Base-by-base conservation (phyloP, 1,140 invertebrate genomes). In the Diachasma alloeum region DNA sequence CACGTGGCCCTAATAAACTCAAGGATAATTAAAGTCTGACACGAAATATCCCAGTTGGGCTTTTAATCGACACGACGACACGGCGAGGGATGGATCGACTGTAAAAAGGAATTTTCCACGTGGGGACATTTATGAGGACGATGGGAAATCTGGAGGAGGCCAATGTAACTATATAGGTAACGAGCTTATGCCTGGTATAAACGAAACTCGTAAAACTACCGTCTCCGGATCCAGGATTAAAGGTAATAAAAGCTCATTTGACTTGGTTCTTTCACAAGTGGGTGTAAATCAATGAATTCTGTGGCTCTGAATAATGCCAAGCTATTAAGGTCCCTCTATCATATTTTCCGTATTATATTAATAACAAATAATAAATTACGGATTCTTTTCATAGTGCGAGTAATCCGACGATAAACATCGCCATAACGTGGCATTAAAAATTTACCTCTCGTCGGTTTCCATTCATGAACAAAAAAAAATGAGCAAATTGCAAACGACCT, bases 121-220 rank as follows among this genome's bases (percentile, higher is more conserved):
- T 44, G 68, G 59, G 59, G 59, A 75, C 63, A 72, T 78, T 78
- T 75, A 78, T 59, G 69, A 75, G 68, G 36, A 70, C 53, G 53
- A 72, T 78, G 77, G 73, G 69, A 78, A 78, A 78, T 78, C 77
- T 78, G 42, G 46, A 36, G 9, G 31, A 72, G 71, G 39, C 39
- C 70, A 56, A 42, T 36, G 36, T 59, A 36, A 66, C 36, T 39
- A 63, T 63, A 68, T 68, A 37, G 66, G 31, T 36, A 37, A 68
- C 66, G 66, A 68, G 31, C 66, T 68, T 74, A 44, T 74, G 72
- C 37, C 53, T 63, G 37, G 53, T 24, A 74, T 74, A 75, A 37
- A 53, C 22, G 56, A 72, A 72, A 56, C 53, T 75, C 77, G 37
- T 78, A 72, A 78, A 78, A 46, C 68, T 67, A 72, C 48, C 53